Conservation (phyloP, 2,797 vertebrate genomes). For the Hypotaenidia philippensis region DNA sequence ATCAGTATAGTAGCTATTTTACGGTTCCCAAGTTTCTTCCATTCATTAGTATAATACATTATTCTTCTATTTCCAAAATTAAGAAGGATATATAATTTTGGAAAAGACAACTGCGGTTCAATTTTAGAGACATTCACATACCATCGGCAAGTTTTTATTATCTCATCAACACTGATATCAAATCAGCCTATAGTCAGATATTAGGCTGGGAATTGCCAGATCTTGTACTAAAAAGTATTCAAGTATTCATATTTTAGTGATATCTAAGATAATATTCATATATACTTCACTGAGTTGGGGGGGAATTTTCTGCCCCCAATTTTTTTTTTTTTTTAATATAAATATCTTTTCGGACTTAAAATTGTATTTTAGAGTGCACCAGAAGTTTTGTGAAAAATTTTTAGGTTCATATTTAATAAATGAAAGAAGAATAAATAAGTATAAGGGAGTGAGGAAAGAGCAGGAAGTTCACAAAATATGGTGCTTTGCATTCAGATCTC, state of each 20-base stretch:
- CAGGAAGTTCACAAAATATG: neutral
- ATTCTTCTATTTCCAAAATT: neutral
- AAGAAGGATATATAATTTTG: neutral
- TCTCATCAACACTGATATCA: neutral
- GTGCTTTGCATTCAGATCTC: neutral
- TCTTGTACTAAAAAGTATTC: neutral
- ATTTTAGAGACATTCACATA: neutral
- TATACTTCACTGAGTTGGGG: neutral
- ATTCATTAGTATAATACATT: neutral
- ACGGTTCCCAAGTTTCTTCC: neutral
- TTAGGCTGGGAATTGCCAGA: neutral
- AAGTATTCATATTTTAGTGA: neutral
- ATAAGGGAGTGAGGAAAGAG: neutral
- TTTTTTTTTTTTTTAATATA: neutral
- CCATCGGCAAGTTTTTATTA: neutral
- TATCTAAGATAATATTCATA: neutral
- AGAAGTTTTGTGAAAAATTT: neutral
- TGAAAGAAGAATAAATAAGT: neutral
- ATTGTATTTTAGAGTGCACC: neutral
- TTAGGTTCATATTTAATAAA: neutral
- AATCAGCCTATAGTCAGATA: neutral
- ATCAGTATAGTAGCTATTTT: neutral
- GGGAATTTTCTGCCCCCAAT: neutral
- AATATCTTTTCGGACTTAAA: neutral
- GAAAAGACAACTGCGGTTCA: neutral